Conservation (phyloP, 2,113 vertebrate species). For the Hydropotes inermis region DNA sequence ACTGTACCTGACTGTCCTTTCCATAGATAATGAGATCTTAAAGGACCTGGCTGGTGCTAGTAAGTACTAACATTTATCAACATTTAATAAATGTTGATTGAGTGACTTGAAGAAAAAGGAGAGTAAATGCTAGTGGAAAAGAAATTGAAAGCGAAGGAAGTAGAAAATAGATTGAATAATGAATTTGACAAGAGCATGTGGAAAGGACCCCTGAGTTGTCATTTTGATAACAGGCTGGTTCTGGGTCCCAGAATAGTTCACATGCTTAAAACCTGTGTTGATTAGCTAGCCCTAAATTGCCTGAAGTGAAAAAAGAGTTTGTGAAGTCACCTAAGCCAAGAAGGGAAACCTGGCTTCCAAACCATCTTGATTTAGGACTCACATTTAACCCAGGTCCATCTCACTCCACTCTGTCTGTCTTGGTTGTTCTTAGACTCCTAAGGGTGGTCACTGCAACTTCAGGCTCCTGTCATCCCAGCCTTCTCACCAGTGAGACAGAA, state of each 20-base stretch:
- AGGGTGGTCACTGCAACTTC: not conserved
- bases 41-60: not conserved
- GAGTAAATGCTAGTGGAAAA: not conserved
- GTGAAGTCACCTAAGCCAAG: not conserved
- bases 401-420: not conserved
- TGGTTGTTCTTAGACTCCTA: not conserved
- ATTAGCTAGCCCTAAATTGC: not conserved
- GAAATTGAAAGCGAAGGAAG: not conserved
- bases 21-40: not conserved
- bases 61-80: not conserved
- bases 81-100: not conserved
- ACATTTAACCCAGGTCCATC: not conserved
- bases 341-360: not conserved
- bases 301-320: not conserved
- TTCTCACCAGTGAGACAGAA: not conserved
- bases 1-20: not conserved
- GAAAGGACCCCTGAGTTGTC: not conserved
- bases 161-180: not conserved
- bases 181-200: not conserved
- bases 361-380: not conserved
- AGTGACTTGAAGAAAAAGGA: not conserved
- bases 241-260: not conserved
- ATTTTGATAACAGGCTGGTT: not conserved
- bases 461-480: not conserved
- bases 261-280: not conserved